Evolutionary conservation across 2,888 invertebrate species (phyloP).

Genomic region (Linnaemya tessellans): DNA sequence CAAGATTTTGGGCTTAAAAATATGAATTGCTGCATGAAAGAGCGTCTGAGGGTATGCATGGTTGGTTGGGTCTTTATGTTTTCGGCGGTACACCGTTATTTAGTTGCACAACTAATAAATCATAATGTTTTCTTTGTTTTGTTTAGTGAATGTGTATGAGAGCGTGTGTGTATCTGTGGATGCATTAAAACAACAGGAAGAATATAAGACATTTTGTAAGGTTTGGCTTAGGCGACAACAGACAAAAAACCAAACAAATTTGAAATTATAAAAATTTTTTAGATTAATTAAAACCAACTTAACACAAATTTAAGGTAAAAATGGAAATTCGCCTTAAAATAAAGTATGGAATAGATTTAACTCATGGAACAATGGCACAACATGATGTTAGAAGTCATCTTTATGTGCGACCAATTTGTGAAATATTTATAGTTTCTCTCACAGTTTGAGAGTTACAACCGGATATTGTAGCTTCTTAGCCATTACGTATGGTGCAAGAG

Average conservation of each 20-base stretch:
- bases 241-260: neutral
- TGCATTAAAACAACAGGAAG: conserved; percentile 51
- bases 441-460: conserved; percentile 41
- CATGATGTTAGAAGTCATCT: conserved; percentile 8
- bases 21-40: conserved; percentile 22
- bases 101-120: conserved; percentile 60
- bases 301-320: neutral
- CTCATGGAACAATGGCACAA: conserved; percentile 2
- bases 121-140: conserved; percentile 39
- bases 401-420: neutral
- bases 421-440: neutral
- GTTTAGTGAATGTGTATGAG: neutral
- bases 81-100: conserved; percentile 44
- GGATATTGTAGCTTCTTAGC: conserved; percentile 63
- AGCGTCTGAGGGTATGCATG: conserved; percentile 20
- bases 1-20: conserved; percentile 34
- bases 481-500: conserved; percentile 9
- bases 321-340: neutral
- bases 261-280: conserved; percentile 13
- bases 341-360: neutral
- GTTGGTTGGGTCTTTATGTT: conserved; percentile 27
- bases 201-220: conserved; percentile 31
- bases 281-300: conserved; percentile 25
- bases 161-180: neutral
- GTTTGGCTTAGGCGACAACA: conserved; percentile 30